Base-by-base conservation (phyloP, 2,888 invertebrate species). In the Rhodophaea formosa region DNA sequence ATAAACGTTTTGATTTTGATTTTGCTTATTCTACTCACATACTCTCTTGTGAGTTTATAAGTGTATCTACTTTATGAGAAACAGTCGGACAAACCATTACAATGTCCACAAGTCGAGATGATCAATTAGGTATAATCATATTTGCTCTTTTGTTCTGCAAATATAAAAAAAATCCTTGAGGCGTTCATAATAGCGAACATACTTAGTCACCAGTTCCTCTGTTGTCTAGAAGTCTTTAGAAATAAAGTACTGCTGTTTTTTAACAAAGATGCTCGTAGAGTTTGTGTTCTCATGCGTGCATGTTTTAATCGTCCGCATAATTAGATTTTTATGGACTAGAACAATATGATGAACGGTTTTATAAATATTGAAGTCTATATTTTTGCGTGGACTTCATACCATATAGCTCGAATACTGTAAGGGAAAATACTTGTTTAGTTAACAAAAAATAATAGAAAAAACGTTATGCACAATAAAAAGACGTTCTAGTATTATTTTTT, bases 81-180 rank as follows among this genome's bases (percentile, higher is more conserved):
- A 23, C 5, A 5, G 2, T 23, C 23, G 5, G 5, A 23, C 23
- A 23, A 23, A 23, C 23, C 23, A 23, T 17, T 35, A 39, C 35
- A 35, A 12, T 51, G 35, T 35, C 30, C 8, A 49, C 49, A 16
- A 32, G 14, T 10, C 10, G 32, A 8, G 30, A 17, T 51, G 32
- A 51, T 51, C 51, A 51, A 51, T 51, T 51, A 51, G 51, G 35
- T 35, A 39, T 51, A 51, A 51, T 51, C 8, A 39, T 51, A 35
- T 51, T 51, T 39, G 32, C 6, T 51, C 51, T 39, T 51, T 51
- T 51, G 35, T 51, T 51, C 32, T 51, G 39, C n/a, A 39, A 12
- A 39, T 12, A 35, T 32, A 35, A 35, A 51, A 51, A 49, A 51
- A 51, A 51, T 51, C 51, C 51, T 51, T 51, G 51, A 10, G 35